Evolutionary conservation across 2,113 vertebrate genomes (phyloP).

Genomic region (Bagarius yarrelli): DNA sequence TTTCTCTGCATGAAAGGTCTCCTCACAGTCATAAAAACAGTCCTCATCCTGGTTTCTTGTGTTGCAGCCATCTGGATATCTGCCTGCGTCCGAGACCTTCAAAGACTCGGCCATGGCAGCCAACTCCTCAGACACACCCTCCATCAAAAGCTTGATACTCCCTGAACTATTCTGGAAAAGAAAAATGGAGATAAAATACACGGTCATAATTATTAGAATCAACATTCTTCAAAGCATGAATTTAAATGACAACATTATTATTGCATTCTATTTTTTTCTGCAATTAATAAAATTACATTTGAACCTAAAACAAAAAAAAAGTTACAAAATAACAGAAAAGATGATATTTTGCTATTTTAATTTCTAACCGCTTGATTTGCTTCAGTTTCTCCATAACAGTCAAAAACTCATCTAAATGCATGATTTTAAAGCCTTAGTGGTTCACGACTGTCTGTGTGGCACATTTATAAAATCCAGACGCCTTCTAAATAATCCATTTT

Average conservation of each 20-base stretch:
- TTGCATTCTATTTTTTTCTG: not conserved
- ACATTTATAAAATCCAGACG: not conserved
- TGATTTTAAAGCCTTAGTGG: not conserved
- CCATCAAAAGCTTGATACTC: conserved; percentile 21
- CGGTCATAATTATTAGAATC: not conserved
- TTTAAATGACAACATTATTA: not conserved
- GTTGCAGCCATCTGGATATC: conserved; percentile 10
- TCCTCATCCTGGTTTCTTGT: conserved; percentile 51
- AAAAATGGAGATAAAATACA: not conserved
- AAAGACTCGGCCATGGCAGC: conserved; percentile 24
- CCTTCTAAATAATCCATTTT: not conserved
- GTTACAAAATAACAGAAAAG: not conserved
- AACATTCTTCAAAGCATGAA: not conserved
- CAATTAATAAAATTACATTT: not conserved
- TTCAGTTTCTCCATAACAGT: not conserved
- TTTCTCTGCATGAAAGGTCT: conserved; percentile 34
- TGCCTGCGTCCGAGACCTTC: conserved; percentile 29
- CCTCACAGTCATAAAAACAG: conserved; percentile 59
- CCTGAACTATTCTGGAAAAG: not conserved
- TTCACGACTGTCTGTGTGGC: not conserved
- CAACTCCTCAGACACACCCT: conserved; percentile 11
- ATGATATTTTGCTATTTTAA: not conserved
- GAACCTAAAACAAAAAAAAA: no score
- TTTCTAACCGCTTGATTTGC: not conserved
- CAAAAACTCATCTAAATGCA: not conserved